Evolutionary conservation across 2,113 vertebrate genomes (phyloP).

Genomic region (Cyphomyrus plagiostoma): DNA sequence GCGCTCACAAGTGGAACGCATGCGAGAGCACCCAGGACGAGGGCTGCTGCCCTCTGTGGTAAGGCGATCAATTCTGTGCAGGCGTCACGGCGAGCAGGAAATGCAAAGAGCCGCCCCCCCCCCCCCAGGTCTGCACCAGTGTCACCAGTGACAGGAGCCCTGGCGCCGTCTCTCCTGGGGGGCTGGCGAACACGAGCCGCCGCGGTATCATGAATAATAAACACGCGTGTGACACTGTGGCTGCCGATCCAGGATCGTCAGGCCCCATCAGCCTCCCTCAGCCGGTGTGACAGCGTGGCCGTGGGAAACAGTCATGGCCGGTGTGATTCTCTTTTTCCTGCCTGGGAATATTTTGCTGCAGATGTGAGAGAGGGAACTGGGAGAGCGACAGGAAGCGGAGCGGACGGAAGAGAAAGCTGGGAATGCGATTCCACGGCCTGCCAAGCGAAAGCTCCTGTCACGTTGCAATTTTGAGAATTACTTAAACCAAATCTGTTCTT

Average conservation of each 20-base stretch:
- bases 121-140: background rate
- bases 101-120: background rate
- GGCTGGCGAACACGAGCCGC: background rate
- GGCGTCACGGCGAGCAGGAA: background rate
- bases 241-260: background rate
- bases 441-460: background rate
- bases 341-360: background rate
- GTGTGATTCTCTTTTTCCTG: background rate
- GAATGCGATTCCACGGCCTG: background rate
- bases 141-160: background rate
- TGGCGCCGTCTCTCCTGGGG: background rate
- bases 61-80: background rate
- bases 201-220: background rate
- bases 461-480: background rate
- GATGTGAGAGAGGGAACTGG: background rate
- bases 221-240: background rate
- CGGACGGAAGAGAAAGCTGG: background rate
- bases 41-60: background rate
- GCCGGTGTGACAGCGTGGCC: background rate
- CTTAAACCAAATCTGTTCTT: background rate
- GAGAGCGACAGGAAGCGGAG: background rate
- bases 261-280: background rate
- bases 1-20: background rate
- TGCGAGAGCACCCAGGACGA: background rate
- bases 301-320: background rate